phyloP scores from a whole-genome alignment of 1,140 invertebrate species.

The Microplitis demolitor region DNA sequence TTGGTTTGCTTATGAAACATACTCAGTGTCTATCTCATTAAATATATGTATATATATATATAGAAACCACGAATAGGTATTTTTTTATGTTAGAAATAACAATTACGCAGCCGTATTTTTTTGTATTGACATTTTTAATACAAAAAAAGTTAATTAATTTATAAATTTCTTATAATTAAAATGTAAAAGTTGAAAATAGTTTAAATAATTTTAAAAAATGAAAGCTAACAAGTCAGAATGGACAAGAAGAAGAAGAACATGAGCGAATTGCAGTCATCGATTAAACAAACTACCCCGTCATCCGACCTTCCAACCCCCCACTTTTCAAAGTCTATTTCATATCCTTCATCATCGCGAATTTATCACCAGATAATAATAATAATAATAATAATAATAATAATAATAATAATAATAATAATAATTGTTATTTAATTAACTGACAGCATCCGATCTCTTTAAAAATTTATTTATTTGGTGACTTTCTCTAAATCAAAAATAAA shows the following conservation, averaged over 20 bases:
- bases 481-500: too few species aligned
- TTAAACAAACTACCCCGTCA: slow-evolving; percentile 31
- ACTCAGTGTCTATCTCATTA: neutral
- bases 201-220: neutral
- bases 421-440: too few species aligned
- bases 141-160: neutral
- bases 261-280: slow-evolving; percentile 26
- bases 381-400: neutral
- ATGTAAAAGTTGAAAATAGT: neutral
- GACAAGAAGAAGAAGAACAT: slow-evolving; percentile 12
- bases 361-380: neutral
- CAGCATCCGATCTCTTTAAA: too few species aligned
- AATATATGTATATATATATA: neutral
- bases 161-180: neutral
- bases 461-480: too few species aligned
- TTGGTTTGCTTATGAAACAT: neutral
- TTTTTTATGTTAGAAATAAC: too few species aligned
- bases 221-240: slow-evolving; percentile 4
- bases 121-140: too few species aligned
- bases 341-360: neutral
- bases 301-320: slow-evolving; percentile 26
- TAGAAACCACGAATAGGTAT: neutral
- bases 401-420: neutral
- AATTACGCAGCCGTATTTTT: too few species aligned
- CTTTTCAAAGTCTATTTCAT: neutral